Evolutionary conservation across 2,113 vertebrate species (phyloP), one percentile per base, ranked within the genome.

Genomic region (Nerophis lumbriciformis): DNA sequence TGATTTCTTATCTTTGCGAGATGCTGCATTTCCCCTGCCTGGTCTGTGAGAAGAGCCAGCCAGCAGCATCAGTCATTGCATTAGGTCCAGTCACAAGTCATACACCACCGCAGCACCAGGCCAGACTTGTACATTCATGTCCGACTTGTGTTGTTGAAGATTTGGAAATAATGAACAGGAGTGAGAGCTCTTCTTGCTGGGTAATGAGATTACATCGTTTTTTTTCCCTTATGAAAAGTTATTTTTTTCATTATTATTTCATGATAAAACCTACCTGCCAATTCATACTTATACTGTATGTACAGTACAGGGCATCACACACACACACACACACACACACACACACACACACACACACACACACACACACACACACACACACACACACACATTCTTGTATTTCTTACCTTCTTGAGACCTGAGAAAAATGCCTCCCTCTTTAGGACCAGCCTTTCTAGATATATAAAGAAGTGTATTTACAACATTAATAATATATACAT

Each of bases 31-130:
- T 90, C 79, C 86, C 81, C 88, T 85, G 82, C 9, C 19, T 4
- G 28, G 75, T 83, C 81, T 81, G 77, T 75, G 80, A 82, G 83
- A 88, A 85, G 78, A 87, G 71, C 75, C 81, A 81, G 79, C 75
- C 75, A 83, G 85, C 87, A 90, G 88, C 90, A 90, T 86, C 84
- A 87, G 78, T 92, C 89, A 92, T 92, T 90, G 89, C 87, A 92
- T 92, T 91, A 90, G 82, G 54, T 75, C 61, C 68, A 81, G 82
- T 76, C 83, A 83, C 88, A 88, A 88, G 88, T 86, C 87, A 91
- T 73, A 81, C 73, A 83, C 79, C 88, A 80, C 1, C 19, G 19
- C 83, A 88, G 89, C 73, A 76, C 80, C 87, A 90, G 86, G 85
- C 79, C 87, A 83, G 86, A 82, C 76, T 83, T 88, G 82, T 88